phyloP scores from a whole-genome alignment of 1,140 invertebrate genomes.

The Oedothorax gibbosus region DNA sequence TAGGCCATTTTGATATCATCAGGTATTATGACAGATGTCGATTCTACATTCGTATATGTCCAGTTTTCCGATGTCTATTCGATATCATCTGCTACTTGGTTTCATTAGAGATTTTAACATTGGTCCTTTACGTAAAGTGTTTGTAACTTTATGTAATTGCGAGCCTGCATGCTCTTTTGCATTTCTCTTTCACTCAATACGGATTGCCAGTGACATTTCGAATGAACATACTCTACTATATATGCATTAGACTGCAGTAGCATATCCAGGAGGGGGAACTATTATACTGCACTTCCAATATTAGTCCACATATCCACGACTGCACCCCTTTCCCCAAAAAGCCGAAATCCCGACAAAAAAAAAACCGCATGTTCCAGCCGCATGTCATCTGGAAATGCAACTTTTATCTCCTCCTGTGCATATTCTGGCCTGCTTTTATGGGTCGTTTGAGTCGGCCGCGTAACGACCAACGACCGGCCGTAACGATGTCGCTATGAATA shows the following conservation, averaged over 20 bases:
- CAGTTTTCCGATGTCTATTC: too few species aligned
- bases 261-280: not conserved
- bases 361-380: too few species aligned
- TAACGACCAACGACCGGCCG: slow-evolving; percentile 52
- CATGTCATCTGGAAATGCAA: slow-evolving; percentile 57
- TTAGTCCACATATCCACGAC: slow-evolving; percentile 16
- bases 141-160: too few species aligned
- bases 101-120: too few species aligned
- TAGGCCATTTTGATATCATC: too few species aligned
- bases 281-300: slow-evolving; percentile 34
- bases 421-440: slow-evolving; percentile 50
- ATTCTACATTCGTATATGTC: too few species aligned
- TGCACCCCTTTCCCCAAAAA: slow-evolving; percentile 31
- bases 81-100: too few species aligned
- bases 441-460: slow-evolving; percentile 53
- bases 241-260: not conserved
- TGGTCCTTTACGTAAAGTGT: too few species aligned
- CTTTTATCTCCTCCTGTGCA: slow-evolving; percentile 50
- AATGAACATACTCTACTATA: too few species aligned
- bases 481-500: slow-evolving; percentile 60
- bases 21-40: too few species aligned
- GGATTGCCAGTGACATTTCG: not conserved
- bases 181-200: not conserved
- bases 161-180: too few species aligned
- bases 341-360: too few species aligned